A percentile compares a stretch with the other conserved stretches of the same genome.
Conservation (phyloP, 2,113 vertebrate genomes). For the Oriolus oriolus region DNA sequence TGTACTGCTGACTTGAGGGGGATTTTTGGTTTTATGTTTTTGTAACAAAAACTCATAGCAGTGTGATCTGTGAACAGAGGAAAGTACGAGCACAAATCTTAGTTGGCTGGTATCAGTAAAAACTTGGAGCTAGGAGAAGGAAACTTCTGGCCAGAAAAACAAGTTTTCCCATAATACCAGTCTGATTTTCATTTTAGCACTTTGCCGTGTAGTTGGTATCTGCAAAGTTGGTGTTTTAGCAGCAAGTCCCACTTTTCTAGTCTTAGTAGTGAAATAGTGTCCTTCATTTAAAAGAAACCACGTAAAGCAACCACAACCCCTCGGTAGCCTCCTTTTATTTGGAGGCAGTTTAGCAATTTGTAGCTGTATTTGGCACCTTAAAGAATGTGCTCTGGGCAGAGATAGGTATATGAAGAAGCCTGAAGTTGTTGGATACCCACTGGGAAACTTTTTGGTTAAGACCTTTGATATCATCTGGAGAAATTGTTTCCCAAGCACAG, state of each 20-base stretch:
- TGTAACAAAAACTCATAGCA: accelerated
- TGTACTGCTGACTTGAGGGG: not conserved
- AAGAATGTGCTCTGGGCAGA: not conserved
- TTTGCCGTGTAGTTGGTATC: not conserved
- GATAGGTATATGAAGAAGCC: not conserved
- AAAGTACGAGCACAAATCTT: not conserved
- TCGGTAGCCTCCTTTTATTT: not conserved
- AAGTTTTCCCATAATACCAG: not conserved
- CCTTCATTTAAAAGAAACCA: not conserved
- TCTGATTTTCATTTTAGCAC: not conserved
- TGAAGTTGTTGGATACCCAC: not conserved
- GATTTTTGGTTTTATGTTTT: not conserved
- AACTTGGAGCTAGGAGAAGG: not conserved
- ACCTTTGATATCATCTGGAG: not conserved
- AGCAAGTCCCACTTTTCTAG: not conserved
- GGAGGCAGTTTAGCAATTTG: not conserved
- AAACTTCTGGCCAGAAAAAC: not conserved
- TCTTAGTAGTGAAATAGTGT: not conserved
- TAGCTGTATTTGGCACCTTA: not conserved
- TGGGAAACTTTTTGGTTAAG: not conserved
- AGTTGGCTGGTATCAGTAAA: not conserved
- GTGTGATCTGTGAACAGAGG: not conserved
- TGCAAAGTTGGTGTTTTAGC: not conserved
- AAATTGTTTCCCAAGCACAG: not conserved
- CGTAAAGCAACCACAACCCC: not conserved